Evolutionary conservation across 1,140 invertebrate species (phyloP), one percentile per base, ranked within the genome.

Genomic region (Andricus grossulariae): DNA sequence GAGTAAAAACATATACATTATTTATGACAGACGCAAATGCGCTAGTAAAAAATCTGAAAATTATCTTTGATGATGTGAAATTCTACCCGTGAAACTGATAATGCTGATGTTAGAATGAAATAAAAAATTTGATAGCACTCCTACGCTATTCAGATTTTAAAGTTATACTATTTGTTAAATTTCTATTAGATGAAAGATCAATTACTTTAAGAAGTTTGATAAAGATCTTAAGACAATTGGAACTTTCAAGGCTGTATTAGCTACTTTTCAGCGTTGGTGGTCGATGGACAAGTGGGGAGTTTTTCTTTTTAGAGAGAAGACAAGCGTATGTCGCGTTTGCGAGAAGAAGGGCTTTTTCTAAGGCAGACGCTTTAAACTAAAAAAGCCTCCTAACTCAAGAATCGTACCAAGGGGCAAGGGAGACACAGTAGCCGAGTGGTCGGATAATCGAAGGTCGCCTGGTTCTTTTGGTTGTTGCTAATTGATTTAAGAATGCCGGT

Each of bases 401-500:
- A 60, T 78, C 71, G 72, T 50, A 70, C 18, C 52, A 54, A 54
- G 52, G n/a, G n/a, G 3, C 19, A 21, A 11, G 6, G 19, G 57
- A 66, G 57, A 66, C 60, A 32, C 57, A 57, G 19, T 25, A 57
- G 60, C 15, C 32, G 60, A 66, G 60, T 66, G 57, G 57, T 66
- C 57, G 39, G 60, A 66, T 81, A 85, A 89, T 87, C 87, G 88
- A 89, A 89, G 88, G 88, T 82, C 86, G 84, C 74, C 86, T 71
- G 82, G 76, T 89, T 88, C 84, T 87, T 89, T 86, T 78, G 82
- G 81, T 73, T 75, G 80, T 84, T 81, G 84, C 80, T 89, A 89
- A 89, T 89, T 89, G 86, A 89, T 89, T 88, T 86, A 87, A 85
- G 86, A 85, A 88, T 86, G 80, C 78, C 84, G 80, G 50, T 16